Base-by-base conservation (phyloP, 2,113 vertebrate species). In the Myiopsitta monachus region DNA sequence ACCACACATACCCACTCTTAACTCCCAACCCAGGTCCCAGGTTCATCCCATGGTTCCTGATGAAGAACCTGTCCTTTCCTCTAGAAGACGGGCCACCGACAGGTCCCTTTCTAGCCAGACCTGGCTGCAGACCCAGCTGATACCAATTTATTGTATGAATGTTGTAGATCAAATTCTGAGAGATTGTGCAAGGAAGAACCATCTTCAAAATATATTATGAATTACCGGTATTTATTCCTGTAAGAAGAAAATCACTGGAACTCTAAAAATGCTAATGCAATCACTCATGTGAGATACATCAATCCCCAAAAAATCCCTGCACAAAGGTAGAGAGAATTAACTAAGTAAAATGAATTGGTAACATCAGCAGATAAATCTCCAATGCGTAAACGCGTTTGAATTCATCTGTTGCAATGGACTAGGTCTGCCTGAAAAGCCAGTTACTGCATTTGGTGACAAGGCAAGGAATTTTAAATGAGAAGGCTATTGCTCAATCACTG, bases 321-420 rank as follows among this genome's bases (percentile, higher is more conserved):
- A 36, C 36, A 72, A 38, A 62, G 0, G 0, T 0, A 36, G 59
- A 63, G 61, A 61, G 57, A 80, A 84, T 55, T 33, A 70, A 16
- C 18, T 10, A 27, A 39, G 24, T 24, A n/a, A 8, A 16, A 74
- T n/a, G 69, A 78, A 36, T 2, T 10, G 30, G 23, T 47, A 38
- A 24, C 41, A 11, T 2, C 1, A 6, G 73, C 39, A 87, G 64
- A 23, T 46, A 18, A 52, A 30, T 36, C 11, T 47, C 49, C 39
- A 31, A 0, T 1, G 26, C 0, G 0, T 14, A 54, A 64, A 67
- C 1, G 0, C 8, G 18, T 63, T 38, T 59, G 77, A 59, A 31
- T 28, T 26, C 27, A 52, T 27, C 43, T 1, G 0, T 27, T 64
- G 59, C 54, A 33, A 12, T 2, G 16, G 49, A 5, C n/a, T 33